Base-by-base conservation (phyloP, 2,113 vertebrate species). In the Sclerurus mexicanus region DNA sequence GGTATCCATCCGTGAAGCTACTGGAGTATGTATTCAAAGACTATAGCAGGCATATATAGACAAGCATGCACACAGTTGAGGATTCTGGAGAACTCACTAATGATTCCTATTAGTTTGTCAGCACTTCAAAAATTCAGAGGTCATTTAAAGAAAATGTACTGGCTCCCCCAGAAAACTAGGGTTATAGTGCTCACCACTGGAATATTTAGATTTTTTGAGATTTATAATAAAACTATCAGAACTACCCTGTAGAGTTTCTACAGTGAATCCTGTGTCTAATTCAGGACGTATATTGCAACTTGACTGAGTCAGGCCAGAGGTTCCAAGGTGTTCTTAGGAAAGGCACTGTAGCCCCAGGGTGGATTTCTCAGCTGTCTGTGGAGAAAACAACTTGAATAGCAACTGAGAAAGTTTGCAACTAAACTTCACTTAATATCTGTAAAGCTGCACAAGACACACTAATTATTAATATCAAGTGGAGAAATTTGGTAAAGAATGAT, bases 21-120 rank as follows among this genome's bases (percentile, higher is more conserved):
- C 1, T 9, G 5, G 24, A 33, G 10, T 1, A 12, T 17, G 8
- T 14, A 5, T 16, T 59, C 19, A 8, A 4, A 24, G 59, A 9
- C 8, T n/a, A 6, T 12, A 28, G 17, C 0, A 35, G 39, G 33
- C 27, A 8, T 12, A 5, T 1, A 21, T 0, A 55, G 42, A 22
- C n/a, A 85, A 35, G 47, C 5, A 11, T 18, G 30, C 40, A 24
- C 28, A 50, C 12, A 42, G 3, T 1, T 15, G 17, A 24, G 73
- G 58, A 21, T 52, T 68, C 24, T 53, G 68, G 39, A 80, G 81
- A 84, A 39, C 9, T 7, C 31, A 60, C n/a, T 18, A 72, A 52
- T 20, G 17, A 7, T 27, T 73, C 73, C 4, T 25, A 46, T 46
- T 27, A 60, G 46, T 66, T 79, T 58, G 24, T n/a, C 75, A 83